Evolutionary conservation across 1,140 invertebrate genomes (phyloP).

Genomic region (Cydia splendana): DNA sequence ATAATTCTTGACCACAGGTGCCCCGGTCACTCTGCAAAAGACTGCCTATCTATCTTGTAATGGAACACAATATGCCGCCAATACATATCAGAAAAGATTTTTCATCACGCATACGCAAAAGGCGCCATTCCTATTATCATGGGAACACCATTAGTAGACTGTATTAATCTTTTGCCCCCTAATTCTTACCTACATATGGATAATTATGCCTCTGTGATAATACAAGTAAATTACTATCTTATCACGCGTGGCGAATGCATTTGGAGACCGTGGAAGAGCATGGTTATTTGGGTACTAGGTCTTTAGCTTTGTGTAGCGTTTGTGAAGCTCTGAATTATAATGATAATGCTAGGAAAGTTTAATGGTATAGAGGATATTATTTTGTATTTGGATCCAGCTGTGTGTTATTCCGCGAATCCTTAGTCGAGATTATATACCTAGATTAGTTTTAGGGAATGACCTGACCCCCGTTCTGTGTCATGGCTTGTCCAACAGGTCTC

Average conservation of each 20-base stretch:
- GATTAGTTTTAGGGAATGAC: too few species aligned
- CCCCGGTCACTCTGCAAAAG: constrained; percentile 78
- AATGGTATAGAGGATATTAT: background rate
- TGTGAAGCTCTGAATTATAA: constrained; percentile 87
- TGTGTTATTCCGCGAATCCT: background rate
- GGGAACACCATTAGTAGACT: too few species aligned
- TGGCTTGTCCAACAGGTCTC: too few species aligned
- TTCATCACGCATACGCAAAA: too few species aligned
- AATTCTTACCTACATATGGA: too few species aligned
- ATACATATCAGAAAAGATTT: too few species aligned
- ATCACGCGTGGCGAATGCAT: constrained; percentile 83
- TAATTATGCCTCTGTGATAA: background rate
- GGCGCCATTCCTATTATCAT: too few species aligned
- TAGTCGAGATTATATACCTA: background rate
- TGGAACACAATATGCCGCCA: constrained; percentile 74
- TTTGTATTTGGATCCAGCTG: background rate
- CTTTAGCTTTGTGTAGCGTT: constrained; percentile 88
- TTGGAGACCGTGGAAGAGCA: constrained; percentile 86
- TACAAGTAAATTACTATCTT: constrained; percentile 54
- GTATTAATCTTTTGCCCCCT: too few species aligned
- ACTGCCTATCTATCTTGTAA: constrained; percentile 66
- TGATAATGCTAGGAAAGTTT: constrained; percentile 37
- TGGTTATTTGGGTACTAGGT: constrained; percentile 82
- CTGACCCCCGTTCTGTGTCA: too few species aligned
- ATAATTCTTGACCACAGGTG: constrained; percentile 70